Evolutionary conservation across 2,797 vertebrate species (phyloP).

Genomic region (Hirundo rustica): DNA sequence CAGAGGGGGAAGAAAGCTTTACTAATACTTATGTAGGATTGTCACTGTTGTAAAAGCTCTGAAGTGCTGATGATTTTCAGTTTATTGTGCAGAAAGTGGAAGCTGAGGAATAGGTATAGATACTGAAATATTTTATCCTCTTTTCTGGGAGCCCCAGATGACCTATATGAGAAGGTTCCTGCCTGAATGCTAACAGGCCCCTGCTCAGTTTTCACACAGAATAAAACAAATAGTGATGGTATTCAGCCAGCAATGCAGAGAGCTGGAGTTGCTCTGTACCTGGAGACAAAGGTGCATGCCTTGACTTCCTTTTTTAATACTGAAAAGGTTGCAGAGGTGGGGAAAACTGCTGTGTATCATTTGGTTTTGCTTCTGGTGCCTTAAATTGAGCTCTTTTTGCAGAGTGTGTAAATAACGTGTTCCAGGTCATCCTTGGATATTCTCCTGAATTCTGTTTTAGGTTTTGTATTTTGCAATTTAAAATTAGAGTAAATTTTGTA

Average conservation of each 20-base stretch:
- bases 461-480: not conserved
- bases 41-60: constrained; percentile 71
- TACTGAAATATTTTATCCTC: not conserved
- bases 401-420: not conserved
- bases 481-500: not conserved
- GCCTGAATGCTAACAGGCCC: not conserved
- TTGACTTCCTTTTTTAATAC: not conserved
- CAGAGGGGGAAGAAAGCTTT: not conserved
- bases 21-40: not conserved
- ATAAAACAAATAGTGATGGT: not conserved
- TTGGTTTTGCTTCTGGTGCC: not conserved
- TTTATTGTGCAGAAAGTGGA: not conserved
- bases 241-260: not conserved
- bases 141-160: not conserved
- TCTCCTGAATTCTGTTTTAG: not conserved
- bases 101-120: not conserved
- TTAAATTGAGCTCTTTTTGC: not conserved
- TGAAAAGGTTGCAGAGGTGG: not conserved
- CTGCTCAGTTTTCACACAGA: not conserved
- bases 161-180: not conserved
- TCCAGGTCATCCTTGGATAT: not conserved
- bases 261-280: not conserved
- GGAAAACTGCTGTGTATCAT: not conserved
- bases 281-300: not conserved
- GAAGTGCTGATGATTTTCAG: not conserved